Base-by-base conservation (phyloP, 1,140 invertebrate genomes). In the Chironomus striatipennis region DNA sequence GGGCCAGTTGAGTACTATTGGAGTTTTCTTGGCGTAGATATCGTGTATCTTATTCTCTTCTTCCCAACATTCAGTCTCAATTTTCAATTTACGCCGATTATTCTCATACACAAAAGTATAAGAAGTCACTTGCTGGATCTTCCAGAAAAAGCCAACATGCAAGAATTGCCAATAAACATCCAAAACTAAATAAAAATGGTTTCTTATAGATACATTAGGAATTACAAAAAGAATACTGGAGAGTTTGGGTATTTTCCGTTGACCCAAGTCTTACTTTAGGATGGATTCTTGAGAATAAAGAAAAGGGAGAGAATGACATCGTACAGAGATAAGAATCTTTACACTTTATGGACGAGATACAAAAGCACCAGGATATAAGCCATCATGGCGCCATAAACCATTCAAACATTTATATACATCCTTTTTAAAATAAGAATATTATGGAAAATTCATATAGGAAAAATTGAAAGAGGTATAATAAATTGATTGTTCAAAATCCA, bases 321-420 rank as follows among this genome's bases (percentile, higher is more conserved):
- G 43, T 94, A 90, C 80, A 85, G 92, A 75, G 92, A 94, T 78
- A 93, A 91, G 80, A n/a, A n/a, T n/a, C n/a, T 92, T 90, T 79
- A 86, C 87, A 24, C 81, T 94, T 6, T 94, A 88, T 81, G 91
- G 90, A 15, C 85, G 88, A 75, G 82, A 81, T 15, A 57, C 47
- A 15, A 15, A 7, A n/a, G 47, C 47, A 12, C 47, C 47, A 73
- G 90, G 88, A 9, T 87, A 90, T 77, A 79, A 82, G 76, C 91
- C 91, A 75, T 88, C 90, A 43, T 93, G 91, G n/a, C n/a, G 92
- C 88, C 87, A 74, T 87, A 76, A 85, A 70, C 18, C 9, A n/a
- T n/a, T 18, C 9, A n/a, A 70, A 1, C 65, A 70, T 7, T 17
- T n/a, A n/a, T n/a, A n/a, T n/a, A n/a, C n/a, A 20, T 17, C 9